Base-by-base conservation (phyloP, 2,113 vertebrate species). In the Myodes glareolus region DNA sequence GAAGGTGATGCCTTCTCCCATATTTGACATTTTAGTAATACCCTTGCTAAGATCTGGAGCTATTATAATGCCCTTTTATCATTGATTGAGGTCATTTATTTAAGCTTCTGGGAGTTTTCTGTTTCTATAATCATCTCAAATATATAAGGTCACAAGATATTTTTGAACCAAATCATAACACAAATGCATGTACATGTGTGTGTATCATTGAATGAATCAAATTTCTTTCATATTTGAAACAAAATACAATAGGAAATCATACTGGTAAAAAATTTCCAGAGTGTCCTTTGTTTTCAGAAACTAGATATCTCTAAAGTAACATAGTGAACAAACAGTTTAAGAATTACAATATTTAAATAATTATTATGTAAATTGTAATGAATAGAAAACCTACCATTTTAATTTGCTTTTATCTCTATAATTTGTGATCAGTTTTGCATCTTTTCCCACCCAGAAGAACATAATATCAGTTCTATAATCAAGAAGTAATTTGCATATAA, bases 1-100 rank as follows among this genome's bases (percentile, higher is more conserved):
- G 85, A 92, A 93, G 36, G 47, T 78, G 92, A 93, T 91, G 7
- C 4, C 7, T 88, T 68, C 85, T 91, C 17, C 11, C 31, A 82
- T 17, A 31, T 94, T 96, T 94, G 94, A 97, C 67, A 87, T 92
- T 98, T 77, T 87, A 73, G n/a, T 92, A 89, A 88, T 87, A 94
- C 52, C 17, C 73, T 75, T 78, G 42, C 47, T 61, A 65, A 89
- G 31, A 55, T 86, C 12, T 87, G 29, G 23, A 39, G 5, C n/a
- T n/a, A 36, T 67, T 94, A 68, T 8, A 73, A 39, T 82, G 47
- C 67, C 36, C 72, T 95, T 88, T 94, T 36, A 80, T 47, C 72
- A 25, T n/a, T 67, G 21, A 88, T 6, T 76, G 45, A 50, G 29
- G n/a, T 92, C 50, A 29, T 61, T 55, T 73, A 50, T 21, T 92